Evolutionary conservation across 2,888 invertebrate genomes (phyloP), one percentile per base, ranked within the genome.

Genomic region (Monochamus alternatus): DNA sequence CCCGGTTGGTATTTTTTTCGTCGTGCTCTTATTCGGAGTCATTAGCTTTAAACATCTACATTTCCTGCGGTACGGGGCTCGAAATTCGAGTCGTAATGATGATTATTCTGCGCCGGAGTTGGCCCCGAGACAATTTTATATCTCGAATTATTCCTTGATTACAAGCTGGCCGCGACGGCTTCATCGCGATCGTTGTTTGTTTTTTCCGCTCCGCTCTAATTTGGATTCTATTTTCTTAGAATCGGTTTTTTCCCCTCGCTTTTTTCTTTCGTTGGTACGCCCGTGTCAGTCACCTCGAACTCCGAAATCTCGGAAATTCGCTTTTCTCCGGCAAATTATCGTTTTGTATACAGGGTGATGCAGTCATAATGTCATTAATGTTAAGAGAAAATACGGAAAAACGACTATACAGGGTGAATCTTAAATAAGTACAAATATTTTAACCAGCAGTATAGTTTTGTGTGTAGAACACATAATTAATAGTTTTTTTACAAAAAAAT

Each of bases 21-120:
- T 51, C 66, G 44, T 66, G 62, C 74, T 79, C 74, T 77, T 77
- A 76, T 81, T 77, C 76, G 68, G 67, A 75, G 77, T 82, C 81
- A 80, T 83, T 83, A 83, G 78, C 77, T 77, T 76, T 81, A 81
- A 82, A 81, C 76, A 80, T 78, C 79, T 76, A 79, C 79, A 78
- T 82, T 83, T 83, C 82, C 83, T 81, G 81, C 79, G 78, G 75
- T 65, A 78, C 74, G 51, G 52, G 70, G 68, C 66, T 77, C 75
- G 75, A 75, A 75, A 73, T 78, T 76, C 62, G 64, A 55, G 66
- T 58, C 68, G 60, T 76, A 76, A 76, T 76, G 76, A 74, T 74
- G 76, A 76, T 76, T 74, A 74, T 74, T 44, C 58, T 43, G 14
- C 67, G 12, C 14, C 67, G 31, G n/a, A 32, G 8, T 55, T 14